Evolutionary conservation across 2,113 vertebrate species (phyloP), one percentile per base, ranked within the genome.

Genomic region (Mandrillus leucophaeus): DNA sequence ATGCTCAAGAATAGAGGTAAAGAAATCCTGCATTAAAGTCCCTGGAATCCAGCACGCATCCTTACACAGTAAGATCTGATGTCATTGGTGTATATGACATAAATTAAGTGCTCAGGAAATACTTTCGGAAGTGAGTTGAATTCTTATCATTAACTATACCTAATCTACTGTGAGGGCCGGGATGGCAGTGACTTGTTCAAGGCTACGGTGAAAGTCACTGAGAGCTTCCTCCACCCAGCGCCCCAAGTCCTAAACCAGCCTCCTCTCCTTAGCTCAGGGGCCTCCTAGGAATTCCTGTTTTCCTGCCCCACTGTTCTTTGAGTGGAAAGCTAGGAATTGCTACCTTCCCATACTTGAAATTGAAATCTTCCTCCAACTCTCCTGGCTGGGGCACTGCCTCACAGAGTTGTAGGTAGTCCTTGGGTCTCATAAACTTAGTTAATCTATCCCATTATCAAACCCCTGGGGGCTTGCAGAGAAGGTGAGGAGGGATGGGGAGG

Each of bases 381-480:
- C 50, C 72, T 2, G 10, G 75, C 68, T 68, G 50, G 45, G 87
- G 68, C 25, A 13, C 25, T n/a, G 32, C 61, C 50, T 20, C 8
- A 8, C 27, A 13, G 27, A 82, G 4, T 10, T 27, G 27, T 13
- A 1, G 11, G 3, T 0, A 35, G 40, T 32, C n/a, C 27, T 14
- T 48, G 30, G 30, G 17, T 61, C 40, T 32, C 32, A 0, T 2
- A 23, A 68, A 61, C 12, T 20, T 3, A 2, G 25, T 20, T 22
- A 38, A 35, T 72, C 50, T 20, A 30, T 25, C 6, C n/a, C 78
- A 43, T 20, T 68, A 48, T 17, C 68, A 40, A 13, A 40, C 6
- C 2, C 18, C 17, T 4, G 0, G 30, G 43, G 50, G 40, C 25
- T 61, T 57, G 17, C 27, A 82, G 64, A 0, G 8, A 72, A 52